These are phyloP conservation scores for Zygogramma bicolorata DNA, from an alignment of 2,888 invertebrate species.

Conservation along the genomic window DNA sequence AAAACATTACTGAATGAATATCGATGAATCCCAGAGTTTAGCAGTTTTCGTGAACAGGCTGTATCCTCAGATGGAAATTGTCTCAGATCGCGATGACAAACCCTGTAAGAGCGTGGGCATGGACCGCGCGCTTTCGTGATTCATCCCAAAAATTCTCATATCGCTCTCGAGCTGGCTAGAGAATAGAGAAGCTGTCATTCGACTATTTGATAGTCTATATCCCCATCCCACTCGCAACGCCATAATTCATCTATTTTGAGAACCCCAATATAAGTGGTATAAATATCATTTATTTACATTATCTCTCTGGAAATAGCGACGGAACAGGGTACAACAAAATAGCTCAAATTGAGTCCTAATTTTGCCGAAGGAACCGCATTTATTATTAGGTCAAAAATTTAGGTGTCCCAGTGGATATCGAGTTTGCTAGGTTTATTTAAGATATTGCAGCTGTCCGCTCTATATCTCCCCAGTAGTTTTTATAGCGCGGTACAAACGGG, in stretches of 20 bases:
- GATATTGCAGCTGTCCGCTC: slow-evolving; percentile 21
- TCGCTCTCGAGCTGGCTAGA: slow-evolving; percentile 13
- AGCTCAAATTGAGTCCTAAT: background rate
- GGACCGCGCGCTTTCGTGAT: background rate
- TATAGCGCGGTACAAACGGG: background rate
- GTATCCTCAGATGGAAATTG: too few relatives aligned
- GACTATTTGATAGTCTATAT: slow-evolving; percentile 21
- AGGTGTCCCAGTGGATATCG: slow-evolving; percentile 11
- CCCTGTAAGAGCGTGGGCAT: background rate
- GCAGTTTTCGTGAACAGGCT: too few relatives aligned
- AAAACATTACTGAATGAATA: too few relatives aligned
- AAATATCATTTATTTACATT: slow-evolving; percentile 31
- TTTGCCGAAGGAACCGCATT: background rate
- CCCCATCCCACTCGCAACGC: slow-evolving; percentile 4
- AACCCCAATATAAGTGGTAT: slow-evolving; percentile 19
- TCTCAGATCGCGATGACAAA: background rate
- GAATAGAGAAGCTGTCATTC: slow-evolving; percentile 15
- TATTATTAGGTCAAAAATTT: slow-evolving; percentile 19
- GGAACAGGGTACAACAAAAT: background rate
- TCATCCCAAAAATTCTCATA: slow-evolving; percentile 22
- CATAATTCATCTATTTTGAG: slow-evolving; percentile 30
- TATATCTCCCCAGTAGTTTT: slow-evolving; percentile 7
- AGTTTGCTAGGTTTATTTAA: slow-evolving; percentile 21
- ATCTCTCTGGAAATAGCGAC: background rate
- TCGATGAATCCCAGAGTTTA: too few relatives aligned